Conservation (phyloP, 1,140 invertebrate genomes). For the Oncopodura yosiiana region DNA sequence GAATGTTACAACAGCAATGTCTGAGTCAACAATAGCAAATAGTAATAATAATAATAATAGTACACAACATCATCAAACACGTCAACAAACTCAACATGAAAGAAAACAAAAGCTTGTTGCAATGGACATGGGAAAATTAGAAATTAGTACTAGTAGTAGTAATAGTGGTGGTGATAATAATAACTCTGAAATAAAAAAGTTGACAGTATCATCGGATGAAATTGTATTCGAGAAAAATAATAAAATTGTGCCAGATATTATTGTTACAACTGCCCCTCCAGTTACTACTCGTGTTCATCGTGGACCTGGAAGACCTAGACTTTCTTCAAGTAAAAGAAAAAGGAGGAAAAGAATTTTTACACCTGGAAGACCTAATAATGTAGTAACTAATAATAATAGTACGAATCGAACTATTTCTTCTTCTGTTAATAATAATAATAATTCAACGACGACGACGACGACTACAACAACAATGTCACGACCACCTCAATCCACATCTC, state of each 20-base stretch:
- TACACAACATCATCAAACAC: too few relatives aligned
- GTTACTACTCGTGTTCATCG: not conserved
- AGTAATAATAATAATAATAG: too few relatives aligned
- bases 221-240: too few relatives aligned
- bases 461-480: constrained; percentile 10
- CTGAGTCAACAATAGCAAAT: too few relatives aligned
- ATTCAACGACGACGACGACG: too few relatives aligned
- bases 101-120: not conserved
- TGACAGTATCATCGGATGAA: too few relatives aligned
- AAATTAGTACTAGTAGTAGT: not conserved
- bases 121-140: not conserved
- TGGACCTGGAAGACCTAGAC: too few relatives aligned
- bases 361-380: constrained; percentile 7
- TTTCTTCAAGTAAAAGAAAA: constrained; percentile 17
- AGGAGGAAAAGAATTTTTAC: constrained; percentile 27
- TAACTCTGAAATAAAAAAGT: too few relatives aligned
- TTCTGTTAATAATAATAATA: too few relatives aligned
- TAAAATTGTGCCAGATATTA: not conserved
- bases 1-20: constrained; percentile 6
- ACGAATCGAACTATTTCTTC: not conserved
- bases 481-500: too few relatives aligned
- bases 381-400: not conserved
- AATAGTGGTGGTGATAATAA: not conserved
- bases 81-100: too few relatives aligned
- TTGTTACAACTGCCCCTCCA: not conserved